phyloP scores from a whole-genome alignment of 1,140 invertebrate genomes.

The Conus ventricosus region DNA sequence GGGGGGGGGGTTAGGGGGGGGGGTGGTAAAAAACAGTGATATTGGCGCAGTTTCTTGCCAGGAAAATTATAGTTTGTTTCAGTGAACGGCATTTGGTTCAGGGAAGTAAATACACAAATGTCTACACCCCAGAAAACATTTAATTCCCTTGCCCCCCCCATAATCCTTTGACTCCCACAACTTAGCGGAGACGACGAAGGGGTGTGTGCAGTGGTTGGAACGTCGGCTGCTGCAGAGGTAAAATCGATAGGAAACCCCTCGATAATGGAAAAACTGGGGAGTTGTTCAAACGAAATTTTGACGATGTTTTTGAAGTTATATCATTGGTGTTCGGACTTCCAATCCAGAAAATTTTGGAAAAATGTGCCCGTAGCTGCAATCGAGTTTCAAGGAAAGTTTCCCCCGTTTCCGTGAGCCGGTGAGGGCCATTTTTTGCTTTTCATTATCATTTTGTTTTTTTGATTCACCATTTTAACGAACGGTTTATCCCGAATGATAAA shows the following conservation, averaged over 20 bases:
- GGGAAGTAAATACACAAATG: neutral
- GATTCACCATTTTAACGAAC: neutral
- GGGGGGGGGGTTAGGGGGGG: too few relatives aligned
- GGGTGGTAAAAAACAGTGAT: too few relatives aligned
- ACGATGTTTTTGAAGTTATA: constrained; percentile 63
- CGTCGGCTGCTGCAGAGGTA: neutral
- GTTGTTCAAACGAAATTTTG: constrained; percentile 16
- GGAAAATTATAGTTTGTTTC: too few relatives aligned
- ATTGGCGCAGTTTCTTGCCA: too few relatives aligned
- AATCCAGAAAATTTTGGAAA: constrained; percentile 72
- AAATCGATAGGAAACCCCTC: neutral
- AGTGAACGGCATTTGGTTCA: neutral
- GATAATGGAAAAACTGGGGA: constrained; percentile 12
- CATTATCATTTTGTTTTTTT: neutral
- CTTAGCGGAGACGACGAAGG: neutral
- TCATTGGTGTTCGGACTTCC: constrained; percentile 68
- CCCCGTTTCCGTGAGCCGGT: constrained; percentile 5
- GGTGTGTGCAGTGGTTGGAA: constrained; percentile 21
- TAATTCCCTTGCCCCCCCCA: constrained; percentile 19
- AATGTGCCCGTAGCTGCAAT: constrained; percentile 71
- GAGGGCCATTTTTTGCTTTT: neutral
- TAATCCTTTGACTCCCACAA: neutral
- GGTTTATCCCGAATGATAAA: neutral
- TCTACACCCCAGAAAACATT: too few relatives aligned
- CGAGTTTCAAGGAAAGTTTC: constrained; percentile 68